Evolutionary conservation across 2,113 vertebrate genomes (phyloP), one percentile per base, ranked within the genome.

Genomic region (Neotragus moschatus): DNA sequence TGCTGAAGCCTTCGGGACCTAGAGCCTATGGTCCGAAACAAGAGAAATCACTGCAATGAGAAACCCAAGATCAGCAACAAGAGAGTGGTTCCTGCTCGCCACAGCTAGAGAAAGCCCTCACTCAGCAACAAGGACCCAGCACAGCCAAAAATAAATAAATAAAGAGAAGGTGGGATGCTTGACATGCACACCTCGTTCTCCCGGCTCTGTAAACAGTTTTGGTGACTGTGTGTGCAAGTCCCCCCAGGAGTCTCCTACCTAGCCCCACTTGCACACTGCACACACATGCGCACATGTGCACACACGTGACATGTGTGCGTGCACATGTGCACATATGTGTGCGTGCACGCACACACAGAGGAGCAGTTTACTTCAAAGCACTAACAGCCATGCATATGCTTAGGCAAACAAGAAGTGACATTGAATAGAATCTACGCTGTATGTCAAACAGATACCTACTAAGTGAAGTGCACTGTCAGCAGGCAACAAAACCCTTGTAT

Each of bases 261-360:
- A 11, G 25, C 5, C 53, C 15, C 14, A 26, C 36, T 55, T 6
- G 15, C 36, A 84, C 36, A 16, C 55, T 13, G 2, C n/a, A 43
- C 51, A 56, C n/a, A 14, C 2, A 5, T 16, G 7, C n/a, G 26
- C 47, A 53, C 6, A n/a, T 6, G 13, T 28, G 58, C 17, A 17
- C 75, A 30, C 7, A 51, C 2, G 25, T 58, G 26, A 33, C 61
- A 33, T 61, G 0, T 15, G 3, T 4, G 14, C 1, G 0, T 13
- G 11, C 1, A 5, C 80, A 13, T 7, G 14, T 61, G 30, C 21
- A 36, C 49, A n/a, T 3, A 15, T 10, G 33, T 33, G 17, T 7
- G 28, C 3, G 0, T 4, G 12, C n/a, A 0, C 23, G 3, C 10
- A 11, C 10, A 39, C 51, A n/a, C 39, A 33, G 10, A 55, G 53